Conservation (phyloP, 2,888 invertebrate species). For the Xylocampa areola region DNA sequence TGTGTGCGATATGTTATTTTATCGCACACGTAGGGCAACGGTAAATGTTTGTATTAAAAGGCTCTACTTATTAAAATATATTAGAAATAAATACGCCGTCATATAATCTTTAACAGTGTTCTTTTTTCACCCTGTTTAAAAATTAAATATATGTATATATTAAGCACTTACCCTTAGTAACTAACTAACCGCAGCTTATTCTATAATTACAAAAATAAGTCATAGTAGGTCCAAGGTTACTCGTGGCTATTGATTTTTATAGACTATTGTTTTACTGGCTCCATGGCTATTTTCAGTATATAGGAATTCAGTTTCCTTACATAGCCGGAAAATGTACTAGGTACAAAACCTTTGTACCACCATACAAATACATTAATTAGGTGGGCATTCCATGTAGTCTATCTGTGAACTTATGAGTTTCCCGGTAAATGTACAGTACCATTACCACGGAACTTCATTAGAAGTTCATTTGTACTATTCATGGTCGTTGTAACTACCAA, state of each 20-base stretch:
- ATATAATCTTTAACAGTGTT: too few species aligned
- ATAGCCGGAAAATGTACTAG: constrained; percentile 4
- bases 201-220: constrained; percentile 13
- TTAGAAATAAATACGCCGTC: too few species aligned
- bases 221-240: constrained; percentile 19
- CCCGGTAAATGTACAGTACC: constrained; percentile 11
- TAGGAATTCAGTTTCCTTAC: neutral
- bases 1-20: too few species aligned
- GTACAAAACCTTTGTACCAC: constrained; percentile 8
- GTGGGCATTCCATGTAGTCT: constrained; percentile 22
- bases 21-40: too few species aligned
- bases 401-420: constrained; percentile 5
- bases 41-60: too few species aligned
- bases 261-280: constrained; percentile 9
- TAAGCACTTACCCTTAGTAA: too few species aligned
- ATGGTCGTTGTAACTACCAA: neutral
- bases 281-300: neutral
- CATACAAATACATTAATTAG: neutral
- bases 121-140: too few species aligned
- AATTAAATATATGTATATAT: too few species aligned
- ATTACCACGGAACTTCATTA: constrained; percentile 15
- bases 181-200: constrained; percentile 1
- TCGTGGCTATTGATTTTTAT: constrained; percentile 21
- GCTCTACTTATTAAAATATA: too few species aligned
- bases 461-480: constrained; percentile 29